Evolutionary conservation across 2,797 vertebrate species (phyloP), one percentile per base, ranked within the genome.

Genomic region (Aselliscus stoliczkanus): DNA sequence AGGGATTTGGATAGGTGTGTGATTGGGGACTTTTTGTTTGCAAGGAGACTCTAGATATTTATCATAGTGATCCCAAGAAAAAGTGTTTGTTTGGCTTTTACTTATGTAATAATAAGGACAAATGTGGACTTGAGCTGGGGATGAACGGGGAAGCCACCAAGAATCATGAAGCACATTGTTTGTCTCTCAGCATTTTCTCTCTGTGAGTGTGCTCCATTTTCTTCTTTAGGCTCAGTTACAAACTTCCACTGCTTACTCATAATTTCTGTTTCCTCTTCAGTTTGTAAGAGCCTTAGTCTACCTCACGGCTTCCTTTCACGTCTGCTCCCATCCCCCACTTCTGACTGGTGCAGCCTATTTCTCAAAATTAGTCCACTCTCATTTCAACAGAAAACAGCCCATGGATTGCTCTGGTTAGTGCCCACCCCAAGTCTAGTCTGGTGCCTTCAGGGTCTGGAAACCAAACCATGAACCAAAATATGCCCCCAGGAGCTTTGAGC

Each of bases 211-310:
- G 95, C 34, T 77, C 72, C 39, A 1, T 34, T 92, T 92, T 95
- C 88, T 60, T 88, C 47, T 79, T 34, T 20, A 37, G 73, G 44
- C 56, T 93, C 44, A 56, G 89, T 96, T 54, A 93, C 82, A 70
- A 31, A 37, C 91, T 96, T 96, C 96, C 21, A 34, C 25, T 65
- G 97, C 94, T 97, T 92, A 96, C 95, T 97, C 94, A 97, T 94
- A 96, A 96, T 94, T 96, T 94, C 96, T 95, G 86, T 96, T 97
- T 97, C 96, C 95, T 96, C 76, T 96, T 95, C 82, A 73, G 54
- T 89, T 83, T 94, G 91, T 85, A 90, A n/a, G 82, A n/a, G 52
- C 77, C 44, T 18, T 76, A 1, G 17, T 84, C 14, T 83, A 34
- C 62, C 90, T 94, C 25, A 17, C 37, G 29, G 69, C 94, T 93